Evolutionary conservation across 2,888 invertebrate species (phyloP).

Genomic region (Cantharis nigra): DNA sequence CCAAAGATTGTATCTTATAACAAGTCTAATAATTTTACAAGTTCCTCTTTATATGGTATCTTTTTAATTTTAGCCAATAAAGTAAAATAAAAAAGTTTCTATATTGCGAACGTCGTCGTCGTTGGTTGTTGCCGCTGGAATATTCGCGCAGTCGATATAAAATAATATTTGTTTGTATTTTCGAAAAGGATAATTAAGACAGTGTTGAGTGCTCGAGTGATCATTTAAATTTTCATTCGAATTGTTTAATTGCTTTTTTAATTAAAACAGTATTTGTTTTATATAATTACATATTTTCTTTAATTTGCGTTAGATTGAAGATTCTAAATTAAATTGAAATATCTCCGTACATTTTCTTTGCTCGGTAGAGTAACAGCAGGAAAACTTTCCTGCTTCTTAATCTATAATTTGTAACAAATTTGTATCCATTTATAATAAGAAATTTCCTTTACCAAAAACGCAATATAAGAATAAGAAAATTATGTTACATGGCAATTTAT

Average conservation of each 20-base stretch:
- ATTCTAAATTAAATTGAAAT: neutral
- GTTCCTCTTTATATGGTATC: neutral
- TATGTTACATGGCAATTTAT: constrained; percentile 32
- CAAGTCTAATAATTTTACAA: neutral
- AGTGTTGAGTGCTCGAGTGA: neutral
- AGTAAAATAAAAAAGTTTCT: neutral
- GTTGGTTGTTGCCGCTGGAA: neutral
- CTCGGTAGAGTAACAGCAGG: neutral
- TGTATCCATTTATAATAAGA: neutral
- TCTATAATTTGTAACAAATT: neutral
- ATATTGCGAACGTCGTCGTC: no score
- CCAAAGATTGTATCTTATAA: neutral
- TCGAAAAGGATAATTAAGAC: neutral
- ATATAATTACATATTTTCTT: neutral
- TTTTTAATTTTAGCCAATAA: neutral
- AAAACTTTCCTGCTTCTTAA: neutral
- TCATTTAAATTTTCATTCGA: neutral
- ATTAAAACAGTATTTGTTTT: neutral
- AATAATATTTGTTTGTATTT: neutral
- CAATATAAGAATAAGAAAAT: constrained; percentile 30
- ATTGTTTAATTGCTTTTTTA: neutral
- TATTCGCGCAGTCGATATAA: neutral
- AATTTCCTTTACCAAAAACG: constrained; percentile 2
- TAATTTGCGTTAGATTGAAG: neutral
- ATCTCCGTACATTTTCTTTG: neutral